Evolutionary conservation across 2,797 vertebrate species (phyloP).

Genomic region (Anabas testudineus): DNA sequence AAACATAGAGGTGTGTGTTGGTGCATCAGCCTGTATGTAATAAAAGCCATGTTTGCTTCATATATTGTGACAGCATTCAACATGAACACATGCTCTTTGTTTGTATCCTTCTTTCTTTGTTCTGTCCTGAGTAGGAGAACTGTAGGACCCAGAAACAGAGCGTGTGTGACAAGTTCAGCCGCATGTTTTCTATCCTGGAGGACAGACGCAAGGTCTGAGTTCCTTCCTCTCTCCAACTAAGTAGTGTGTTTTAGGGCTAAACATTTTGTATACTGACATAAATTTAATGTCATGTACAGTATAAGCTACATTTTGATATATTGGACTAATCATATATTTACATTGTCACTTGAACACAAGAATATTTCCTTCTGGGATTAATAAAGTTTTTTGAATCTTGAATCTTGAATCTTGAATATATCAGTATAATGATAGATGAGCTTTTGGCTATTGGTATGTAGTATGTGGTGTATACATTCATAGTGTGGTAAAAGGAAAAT

Average conservation of each 20-base stretch:
- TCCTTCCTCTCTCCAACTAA: background rate
- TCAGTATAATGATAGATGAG: background rate
- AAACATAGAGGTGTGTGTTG: conserved; percentile 78
- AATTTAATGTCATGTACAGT: too few species aligned
- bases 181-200: conserved; percentile 79
- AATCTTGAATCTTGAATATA: too few species aligned
- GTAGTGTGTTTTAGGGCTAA: too few species aligned
- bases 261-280: background rate
- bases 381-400: too few species aligned
- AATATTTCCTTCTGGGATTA: too few species aligned
- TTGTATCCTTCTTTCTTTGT: background rate
- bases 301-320: background rate
- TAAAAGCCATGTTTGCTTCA: too few species aligned
- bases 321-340: background rate
- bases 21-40: background rate
- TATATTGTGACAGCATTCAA: too few species aligned
- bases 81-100: background rate
- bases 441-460: background rate
- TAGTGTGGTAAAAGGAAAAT: background rate
- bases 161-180: conserved; percentile 80
- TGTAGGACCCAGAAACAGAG: conserved; percentile 79
- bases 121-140: conserved; percentile 76
- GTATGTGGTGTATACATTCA: background rate
- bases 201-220: conserved; percentile 76
- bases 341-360: background rate